phyloP scores from a whole-genome alignment of 2,113 vertebrate genomes.

The Taxidea taxus region DNA sequence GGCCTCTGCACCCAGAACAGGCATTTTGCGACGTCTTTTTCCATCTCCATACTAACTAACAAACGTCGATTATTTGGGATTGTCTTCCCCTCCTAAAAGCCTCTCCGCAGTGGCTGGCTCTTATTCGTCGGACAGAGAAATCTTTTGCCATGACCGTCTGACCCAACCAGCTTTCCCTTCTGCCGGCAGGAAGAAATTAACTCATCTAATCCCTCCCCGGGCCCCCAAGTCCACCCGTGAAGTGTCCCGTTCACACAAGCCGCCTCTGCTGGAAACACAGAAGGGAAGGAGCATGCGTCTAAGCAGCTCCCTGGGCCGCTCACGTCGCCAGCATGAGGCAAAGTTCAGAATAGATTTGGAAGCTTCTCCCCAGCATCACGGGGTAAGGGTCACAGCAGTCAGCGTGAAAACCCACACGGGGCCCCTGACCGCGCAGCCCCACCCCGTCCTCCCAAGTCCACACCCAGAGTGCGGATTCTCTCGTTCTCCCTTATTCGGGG shows the following conservation, averaged over 20 bases:
- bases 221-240: not conserved
- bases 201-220: not conserved
- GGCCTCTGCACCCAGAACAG: not conserved
- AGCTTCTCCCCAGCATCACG: slow-evolving; percentile 41
- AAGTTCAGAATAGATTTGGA: slow-evolving; percentile 70
- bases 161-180: not conserved
- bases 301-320: not conserved
- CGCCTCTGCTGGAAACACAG: not conserved
- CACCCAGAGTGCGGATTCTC: not conserved
- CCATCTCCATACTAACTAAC: not conserved
- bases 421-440: too few relatives aligned
- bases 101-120: slow-evolving; percentile 47
- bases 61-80: not conserved
- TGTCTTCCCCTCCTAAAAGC: not conserved
- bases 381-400: slow-evolving; percentile 51
- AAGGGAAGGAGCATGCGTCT: not conserved
- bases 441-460: not conserved
- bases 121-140: slow-evolving; percentile 73
- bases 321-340: slow-evolving; percentile 23
- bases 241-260: not conserved
- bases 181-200: slow-evolving; percentile 49
- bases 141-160: slow-evolving; percentile 24
- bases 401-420: not conserved
- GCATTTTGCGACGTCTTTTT: too few relatives aligned
- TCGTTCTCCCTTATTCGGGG: not conserved